Base-by-base conservation (phyloP, 2,113 vertebrate species). In the Capreolus pygargus region DNA sequence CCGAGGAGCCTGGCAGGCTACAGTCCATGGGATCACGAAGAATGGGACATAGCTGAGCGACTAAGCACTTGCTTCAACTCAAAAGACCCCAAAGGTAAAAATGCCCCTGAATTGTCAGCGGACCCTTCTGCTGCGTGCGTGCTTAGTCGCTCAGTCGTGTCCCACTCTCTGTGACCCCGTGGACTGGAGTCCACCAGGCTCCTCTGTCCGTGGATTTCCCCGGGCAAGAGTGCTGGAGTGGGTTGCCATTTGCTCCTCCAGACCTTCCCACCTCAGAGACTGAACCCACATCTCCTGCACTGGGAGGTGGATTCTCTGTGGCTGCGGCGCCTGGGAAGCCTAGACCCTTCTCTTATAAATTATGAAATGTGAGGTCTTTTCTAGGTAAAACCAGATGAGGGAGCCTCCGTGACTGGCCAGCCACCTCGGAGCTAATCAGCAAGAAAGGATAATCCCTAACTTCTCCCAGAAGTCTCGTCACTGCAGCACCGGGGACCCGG, bases 401-500 rank as follows among this genome's bases (percentile, higher is more conserved):
- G 19, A 13, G 28, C 33, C 14, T 19, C 23, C 5, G n/a, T 10
- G 60, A 50, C 13, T 10, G 81, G 67, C 21, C 74, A 25, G 15
- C 52, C 6, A 15, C 25, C 54, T 93, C 28, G 0, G 3, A 14
- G 30, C 61, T 8, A 39, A 16, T 28, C 7, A 5, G 43, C 25
- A 27, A n/a, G 39, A 7, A 1, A 45, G 7, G 50, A 28, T 0
- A 9, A 58, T 5, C 54, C 57, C 7, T 45, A 13, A 1, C 33
- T 36, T 52, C 28, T 55, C 36, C 54, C 36, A 21, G 92, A 64
- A 76, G 36, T 14, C 9, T 25, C 23, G 14, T 28, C 70, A 11
- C 28, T 13, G n/a, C 47, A n/a, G 39, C 13, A 3, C 36, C 1
- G 1, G 7, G 23, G 30, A 23, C 6, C 0, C 2, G 1, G 0